Evolutionary conservation across 2,888 invertebrate genomes (phyloP), one percentile per base, ranked within the genome.

Genomic region (Drosophila sordidula): DNA sequence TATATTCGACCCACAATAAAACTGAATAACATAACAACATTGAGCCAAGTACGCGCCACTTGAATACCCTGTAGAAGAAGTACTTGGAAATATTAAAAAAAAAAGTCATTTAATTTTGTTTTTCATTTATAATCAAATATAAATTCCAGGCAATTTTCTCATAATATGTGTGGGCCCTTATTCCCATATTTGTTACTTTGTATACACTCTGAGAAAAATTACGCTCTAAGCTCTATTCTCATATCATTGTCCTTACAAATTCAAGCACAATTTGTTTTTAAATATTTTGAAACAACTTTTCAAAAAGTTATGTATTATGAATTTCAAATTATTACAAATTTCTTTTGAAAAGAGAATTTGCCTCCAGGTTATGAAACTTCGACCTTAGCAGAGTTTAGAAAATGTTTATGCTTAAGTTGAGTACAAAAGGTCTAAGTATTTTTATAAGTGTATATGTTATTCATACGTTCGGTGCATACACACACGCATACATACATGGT

Each of bases 1-100:
- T 78, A 64, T 72, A 66, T 70, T 57, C 54, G 64, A 42, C 50
- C 57, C 51, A 52, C 38, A 51, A 45, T 41, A 55, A 70, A 45
- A 16, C 42, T 59, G 54, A 64, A 61, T 62, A 66, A 66, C 6
- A 26, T 12, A 45, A 18, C 11, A 42, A 8, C 36, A 34, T 55
- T 62, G 56, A 49, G 39, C 26, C 18, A 41, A 41, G 22, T 38
- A 34, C 39, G 56, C 39, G 59, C 52, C 62, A 50, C 56, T 51
- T 5, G n/a, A 34, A 69, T 68, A 68, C 68, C 62, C 62, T 62
- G 50, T 51, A 44, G 0, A 22, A 16, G 6, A 55, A 34, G 5
- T 46, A 16, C 12, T 16, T 4, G 4, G 6, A 14, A 39, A 16
- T 38, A 2, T 26, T 38, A 38, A 8, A 39, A 16, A 9, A 39